Conservation (phyloP, 2,797 vertebrate genomes). For the Morus bassanus region DNA sequence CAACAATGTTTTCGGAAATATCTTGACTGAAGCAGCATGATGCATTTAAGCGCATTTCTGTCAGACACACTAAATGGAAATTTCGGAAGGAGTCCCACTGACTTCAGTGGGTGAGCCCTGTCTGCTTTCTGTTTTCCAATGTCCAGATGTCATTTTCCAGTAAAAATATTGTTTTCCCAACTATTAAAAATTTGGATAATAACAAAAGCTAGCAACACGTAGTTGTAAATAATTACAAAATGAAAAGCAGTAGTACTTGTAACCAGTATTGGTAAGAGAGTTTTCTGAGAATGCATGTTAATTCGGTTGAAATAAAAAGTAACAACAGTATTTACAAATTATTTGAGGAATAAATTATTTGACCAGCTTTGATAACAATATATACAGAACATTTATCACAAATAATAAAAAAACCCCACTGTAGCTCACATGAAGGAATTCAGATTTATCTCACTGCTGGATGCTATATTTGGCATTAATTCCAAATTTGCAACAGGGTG, state of each 20-base stretch:
- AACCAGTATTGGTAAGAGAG: not conserved
- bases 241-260: not conserved
- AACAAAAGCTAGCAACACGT: not conserved
- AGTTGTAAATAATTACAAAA: slow-evolving; percentile 7
- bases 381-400: slow-evolving; percentile 30
- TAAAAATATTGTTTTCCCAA: not conserved
- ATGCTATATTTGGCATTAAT: slow-evolving; percentile 60
- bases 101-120: not conserved
- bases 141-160: not conserved
- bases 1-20: not conserved
- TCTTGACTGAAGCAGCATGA: not conserved
- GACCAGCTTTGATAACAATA: not conserved
- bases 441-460: slow-evolving; percentile 62
- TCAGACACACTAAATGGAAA: not conserved
- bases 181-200: not conserved
- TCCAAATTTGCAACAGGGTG: slow-evolving; percentile 61
- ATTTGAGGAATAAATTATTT: not conserved
- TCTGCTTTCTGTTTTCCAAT: not conserved
- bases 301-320: not conserved
- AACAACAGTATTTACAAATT: not conserved
- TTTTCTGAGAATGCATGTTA: not conserved
- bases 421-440: slow-evolving; percentile 55
- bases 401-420: slow-evolving; percentile 17
- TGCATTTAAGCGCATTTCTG: not conserved
- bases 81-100: not conserved